A percentile compares a stretch with the other conserved stretches of the same genome.
These are phyloP conservation scores for Atractosteus spatula DNA, from an alignment of 2,113 vertebrate genomes.

Conservation along the genomic window DNA sequence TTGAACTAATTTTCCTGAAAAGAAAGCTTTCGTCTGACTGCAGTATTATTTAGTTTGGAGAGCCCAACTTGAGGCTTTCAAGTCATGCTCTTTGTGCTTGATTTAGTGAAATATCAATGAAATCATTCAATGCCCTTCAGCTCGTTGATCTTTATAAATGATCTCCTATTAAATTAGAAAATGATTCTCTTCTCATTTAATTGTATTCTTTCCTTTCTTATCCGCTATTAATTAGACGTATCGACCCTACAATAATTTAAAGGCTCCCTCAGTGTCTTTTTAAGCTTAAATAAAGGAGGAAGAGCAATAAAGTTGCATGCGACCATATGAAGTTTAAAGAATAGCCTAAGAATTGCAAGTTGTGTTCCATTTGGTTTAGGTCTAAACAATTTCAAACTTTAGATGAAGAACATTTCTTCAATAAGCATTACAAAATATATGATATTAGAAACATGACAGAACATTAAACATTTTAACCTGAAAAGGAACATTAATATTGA, in stretches of 20 bases:
- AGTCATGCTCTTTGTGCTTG: conserved; percentile 37
- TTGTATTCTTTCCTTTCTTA: conserved; percentile 79
- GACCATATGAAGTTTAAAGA: too few relatives aligned
- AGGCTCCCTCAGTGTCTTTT: conserved; percentile 56
- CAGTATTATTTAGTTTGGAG: conserved; percentile 32
- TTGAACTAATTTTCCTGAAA: conserved; percentile 23
- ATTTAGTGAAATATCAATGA: conserved; percentile 72
- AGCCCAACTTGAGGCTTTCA: conserved; percentile 6
- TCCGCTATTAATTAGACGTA: conserved; percentile 81
- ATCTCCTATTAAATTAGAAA: conserved; percentile 81
- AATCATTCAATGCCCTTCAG: conserved; percentile 69
- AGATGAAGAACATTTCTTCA: too few relatives aligned
- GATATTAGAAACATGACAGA: too few relatives aligned
- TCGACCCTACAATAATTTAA: conserved; percentile 81
- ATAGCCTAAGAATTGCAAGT: too few relatives aligned
- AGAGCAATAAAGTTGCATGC: background rate
- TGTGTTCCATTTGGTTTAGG: too few relatives aligned
- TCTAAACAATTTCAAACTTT: too few relatives aligned
- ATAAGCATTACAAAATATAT: too few relatives aligned
- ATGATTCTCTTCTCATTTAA: conserved; percentile 83
- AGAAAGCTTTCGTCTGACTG: conserved; percentile 15
- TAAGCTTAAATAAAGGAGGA: conserved; percentile 65
- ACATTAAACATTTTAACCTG: too few relatives aligned
- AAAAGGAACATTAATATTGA: too few relatives aligned
- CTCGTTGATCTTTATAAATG: conserved; percentile 79